Evolutionary conservation across 2,113 vertebrate species (phyloP), one percentile per base, ranked within the genome.

Genomic region (Mystacornis crossleyi): DNA sequence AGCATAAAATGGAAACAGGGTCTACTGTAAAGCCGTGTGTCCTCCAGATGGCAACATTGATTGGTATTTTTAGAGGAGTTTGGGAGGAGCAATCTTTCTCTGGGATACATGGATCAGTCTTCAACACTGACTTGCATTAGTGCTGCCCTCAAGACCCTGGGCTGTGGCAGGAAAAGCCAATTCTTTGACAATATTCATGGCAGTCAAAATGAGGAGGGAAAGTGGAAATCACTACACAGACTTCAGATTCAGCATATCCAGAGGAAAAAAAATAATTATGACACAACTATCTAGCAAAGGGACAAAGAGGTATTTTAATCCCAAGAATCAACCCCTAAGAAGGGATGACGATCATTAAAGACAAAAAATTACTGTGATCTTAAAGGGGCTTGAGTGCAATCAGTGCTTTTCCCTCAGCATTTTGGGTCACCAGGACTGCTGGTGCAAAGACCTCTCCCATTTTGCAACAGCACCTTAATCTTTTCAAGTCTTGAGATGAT

Each of bases 41-140:
- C 96, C 96, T 97, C 96, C 96, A 97, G 96, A 97, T 97, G 96
- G 96, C 96, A 97, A 96, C 96, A 96, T 96, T 97, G 96, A 95
- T 96, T 97, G 96, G 91, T 95, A 47, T 96, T 96, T 97, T 86
- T 81, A 15, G 91, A 86, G 82, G 80, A 95, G 77, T 60, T 84
- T 78, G 89, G 83, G 89, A 95, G 72, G 36, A 95, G 18, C n/a
- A 74, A 51, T 71, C 60, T 74, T 84, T 40, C 34, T 43, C 80
- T 67, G 60, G 55, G 72, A 86, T 92, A 84, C 18, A 20, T 7
- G 0, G 42, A 90, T 70, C 64, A 12, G 69, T 36, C 80, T 78
- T 89, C 3, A 3, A 38, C 34, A 47, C 60, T 64, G 64, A 71
- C 48, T 45, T 48, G 33, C 34, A 25, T 25, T 14, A 74, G 50